A percentile compares a stretch with the other conserved stretches of the same genome.
Conservation (phyloP, 2,113 vertebrate species). For the Tragulus kanchil region DNA sequence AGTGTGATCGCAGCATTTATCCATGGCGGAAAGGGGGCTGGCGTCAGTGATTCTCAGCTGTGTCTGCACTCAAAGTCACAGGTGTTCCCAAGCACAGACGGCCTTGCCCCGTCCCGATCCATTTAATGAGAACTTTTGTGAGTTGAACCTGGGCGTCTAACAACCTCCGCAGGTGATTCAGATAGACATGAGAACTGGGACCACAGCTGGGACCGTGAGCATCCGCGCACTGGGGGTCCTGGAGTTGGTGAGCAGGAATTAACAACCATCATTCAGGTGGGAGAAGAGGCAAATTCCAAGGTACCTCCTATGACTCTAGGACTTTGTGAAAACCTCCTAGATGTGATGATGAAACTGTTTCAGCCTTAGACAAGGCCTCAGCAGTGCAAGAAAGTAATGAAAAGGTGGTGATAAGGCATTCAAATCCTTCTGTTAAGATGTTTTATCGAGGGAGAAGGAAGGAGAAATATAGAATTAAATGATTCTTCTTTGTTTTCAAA, state of each 20-base stretch:
- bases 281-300: not conserved
- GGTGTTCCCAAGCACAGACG: not conserved
- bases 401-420: not conserved
- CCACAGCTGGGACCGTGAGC: not conserved
- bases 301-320: not conserved
- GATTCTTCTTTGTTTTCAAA: constrained; percentile 40
- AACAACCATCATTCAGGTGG: not conserved
- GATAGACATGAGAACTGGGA: not conserved
- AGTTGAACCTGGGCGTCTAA: not conserved
- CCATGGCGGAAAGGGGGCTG: not conserved
- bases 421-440: constrained; percentile 3
- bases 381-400: not conserved
- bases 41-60: not conserved
- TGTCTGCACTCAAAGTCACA: not conserved
- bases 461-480: not conserved
- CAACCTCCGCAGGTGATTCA: not conserved
- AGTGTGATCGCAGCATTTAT: constrained; percentile 5
- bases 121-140: not conserved
- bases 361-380: constrained; percentile 14
- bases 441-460: not conserved
- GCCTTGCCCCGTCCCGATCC: not conserved
- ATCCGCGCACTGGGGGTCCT: not conserved
- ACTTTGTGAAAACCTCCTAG: not conserved
- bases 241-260: not conserved
- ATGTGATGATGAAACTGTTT: constrained; percentile 9